These are phyloP conservation scores for Leucania comma DNA, from an alignment of 2,888 invertebrate genomes.

Conservation along the genomic window DNA sequence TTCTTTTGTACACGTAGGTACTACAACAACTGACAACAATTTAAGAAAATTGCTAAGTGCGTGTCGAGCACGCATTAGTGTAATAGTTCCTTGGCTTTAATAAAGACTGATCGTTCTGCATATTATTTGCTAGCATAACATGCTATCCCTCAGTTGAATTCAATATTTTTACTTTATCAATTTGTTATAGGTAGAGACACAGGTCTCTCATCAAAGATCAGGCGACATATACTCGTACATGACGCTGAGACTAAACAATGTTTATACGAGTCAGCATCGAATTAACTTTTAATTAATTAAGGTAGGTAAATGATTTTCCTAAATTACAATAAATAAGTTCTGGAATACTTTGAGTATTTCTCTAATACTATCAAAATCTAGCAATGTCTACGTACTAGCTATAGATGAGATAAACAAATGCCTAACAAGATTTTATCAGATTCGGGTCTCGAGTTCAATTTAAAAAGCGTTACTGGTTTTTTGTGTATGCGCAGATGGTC, in stretches of 20 bases:
- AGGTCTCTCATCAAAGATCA: no score
- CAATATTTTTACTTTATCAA: slow-evolving; percentile 8
- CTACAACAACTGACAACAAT: slow-evolving; percentile 36
- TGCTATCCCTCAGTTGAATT: background rate
- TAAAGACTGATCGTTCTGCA: slow-evolving; percentile 32
- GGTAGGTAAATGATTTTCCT: background rate
- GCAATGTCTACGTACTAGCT: background rate
- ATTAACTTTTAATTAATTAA: slow-evolving; percentile 86
- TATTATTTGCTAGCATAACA: slow-evolving; percentile 34
- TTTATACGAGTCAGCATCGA: slow-evolving; percentile 88
- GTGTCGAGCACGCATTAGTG: slow-evolving; percentile 34
- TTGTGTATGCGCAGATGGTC: slow-evolving; percentile 45
- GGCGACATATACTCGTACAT: no score
- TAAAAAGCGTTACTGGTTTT: slow-evolving; percentile 40
- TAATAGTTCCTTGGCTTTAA: slow-evolving; percentile 29
- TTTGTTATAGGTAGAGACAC: background rate
- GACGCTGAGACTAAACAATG: slow-evolving; percentile 90
- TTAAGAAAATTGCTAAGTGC: slow-evolving; percentile 34
- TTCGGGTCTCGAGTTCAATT: slow-evolving; percentile 19
- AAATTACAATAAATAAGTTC: background rate
- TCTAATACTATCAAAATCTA: background rate
- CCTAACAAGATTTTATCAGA: slow-evolving; percentile 32
- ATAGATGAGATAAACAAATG: slow-evolving; percentile 29
- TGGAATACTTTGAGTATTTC: background rate
- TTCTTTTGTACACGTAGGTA: background rate